Evolutionary conservation across 2,113 vertebrate species (phyloP).

Genomic region (Brachypodius melanocephalos): DNA sequence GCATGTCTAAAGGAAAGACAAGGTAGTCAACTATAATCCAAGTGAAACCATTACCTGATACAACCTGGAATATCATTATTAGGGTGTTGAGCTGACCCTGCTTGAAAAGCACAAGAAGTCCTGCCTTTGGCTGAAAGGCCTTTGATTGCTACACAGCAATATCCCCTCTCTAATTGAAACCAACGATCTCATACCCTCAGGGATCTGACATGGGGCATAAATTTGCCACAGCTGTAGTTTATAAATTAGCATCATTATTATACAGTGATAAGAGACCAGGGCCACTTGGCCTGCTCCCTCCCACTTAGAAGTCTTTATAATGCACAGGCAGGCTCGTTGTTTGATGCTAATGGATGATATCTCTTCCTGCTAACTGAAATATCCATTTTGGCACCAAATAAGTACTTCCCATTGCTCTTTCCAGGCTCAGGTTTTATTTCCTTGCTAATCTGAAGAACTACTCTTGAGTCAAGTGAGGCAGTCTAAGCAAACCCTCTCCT

Average conservation of each 20-base stretch:
- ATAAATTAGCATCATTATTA: background rate
- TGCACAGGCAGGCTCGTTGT: background rate
- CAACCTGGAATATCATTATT: background rate
- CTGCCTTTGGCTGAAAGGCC: background rate
- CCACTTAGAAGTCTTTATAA: background rate
- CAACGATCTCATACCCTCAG: background rate
- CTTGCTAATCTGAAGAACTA: slow-evolving; percentile 9
- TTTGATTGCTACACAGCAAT: background rate
- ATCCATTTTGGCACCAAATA: background rate
- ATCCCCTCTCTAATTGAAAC: background rate
- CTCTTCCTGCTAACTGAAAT: background rate
- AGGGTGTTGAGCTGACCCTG: background rate
- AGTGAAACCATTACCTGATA: background rate
- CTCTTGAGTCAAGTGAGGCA: background rate
- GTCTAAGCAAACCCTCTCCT: background rate
- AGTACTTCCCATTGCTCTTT: background rate
- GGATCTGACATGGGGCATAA: background rate
- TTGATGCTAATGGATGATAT: background rate
- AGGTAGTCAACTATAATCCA: background rate
- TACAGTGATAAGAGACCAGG: background rate
- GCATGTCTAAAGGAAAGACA: background rate
- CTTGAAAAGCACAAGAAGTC: background rate
- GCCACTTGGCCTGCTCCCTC: background rate
- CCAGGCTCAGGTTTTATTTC: background rate
- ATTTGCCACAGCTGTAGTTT: background rate